phyloP scores from a whole-genome alignment of 2,797 vertebrate species.

The Acanthurus tractus region DNA sequence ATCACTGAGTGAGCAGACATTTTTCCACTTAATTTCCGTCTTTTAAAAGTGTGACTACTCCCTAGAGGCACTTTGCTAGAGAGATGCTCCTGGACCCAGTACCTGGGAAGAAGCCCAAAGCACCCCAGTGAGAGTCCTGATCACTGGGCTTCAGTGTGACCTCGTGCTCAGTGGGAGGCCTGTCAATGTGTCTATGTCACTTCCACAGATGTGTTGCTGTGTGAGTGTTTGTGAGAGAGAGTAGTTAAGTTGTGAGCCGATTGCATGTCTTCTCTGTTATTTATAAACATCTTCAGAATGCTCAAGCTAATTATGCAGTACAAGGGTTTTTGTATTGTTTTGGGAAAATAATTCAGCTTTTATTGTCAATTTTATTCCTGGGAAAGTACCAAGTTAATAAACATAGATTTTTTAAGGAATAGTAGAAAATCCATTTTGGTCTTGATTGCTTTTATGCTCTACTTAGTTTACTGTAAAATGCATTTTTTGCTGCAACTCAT shows the following conservation, averaged over 20 bases:
- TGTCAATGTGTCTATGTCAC: constrained; percentile 52
- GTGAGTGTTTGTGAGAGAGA: constrained; percentile 12
- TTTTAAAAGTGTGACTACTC: constrained; percentile 87
- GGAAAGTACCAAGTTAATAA: constrained; percentile 30
- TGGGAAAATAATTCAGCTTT: constrained; percentile 36
- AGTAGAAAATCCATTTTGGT: constrained; percentile 21
- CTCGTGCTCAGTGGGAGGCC: constrained; percentile 66
- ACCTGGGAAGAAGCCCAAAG: constrained; percentile 77
- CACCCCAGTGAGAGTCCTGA: constrained; percentile 70
- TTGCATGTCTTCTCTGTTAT: constrained; percentile 54
- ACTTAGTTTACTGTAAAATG: constrained; percentile 25
- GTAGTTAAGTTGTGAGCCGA: constrained; percentile 49
- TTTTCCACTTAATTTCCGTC: constrained; percentile 88
- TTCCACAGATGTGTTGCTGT: constrained; percentile 54
- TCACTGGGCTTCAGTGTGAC: constrained; percentile 70
- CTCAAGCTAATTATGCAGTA: constrained; percentile 47
- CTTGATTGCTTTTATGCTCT: constrained; percentile 26
- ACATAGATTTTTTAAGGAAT: constrained; percentile 1
- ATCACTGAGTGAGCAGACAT: constrained; percentile 88
- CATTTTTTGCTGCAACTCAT: constrained; percentile 24
- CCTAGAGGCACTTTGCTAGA: constrained; percentile 73
- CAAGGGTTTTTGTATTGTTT: constrained; percentile 23
- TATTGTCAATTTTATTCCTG: constrained; percentile 35
- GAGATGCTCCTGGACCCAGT: constrained; percentile 72
- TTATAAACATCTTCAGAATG: constrained; percentile 53